These are phyloP conservation scores for Danionella dracula DNA, from an alignment of 2,797 vertebrate genomes.

Conservation along the genomic window DNA sequence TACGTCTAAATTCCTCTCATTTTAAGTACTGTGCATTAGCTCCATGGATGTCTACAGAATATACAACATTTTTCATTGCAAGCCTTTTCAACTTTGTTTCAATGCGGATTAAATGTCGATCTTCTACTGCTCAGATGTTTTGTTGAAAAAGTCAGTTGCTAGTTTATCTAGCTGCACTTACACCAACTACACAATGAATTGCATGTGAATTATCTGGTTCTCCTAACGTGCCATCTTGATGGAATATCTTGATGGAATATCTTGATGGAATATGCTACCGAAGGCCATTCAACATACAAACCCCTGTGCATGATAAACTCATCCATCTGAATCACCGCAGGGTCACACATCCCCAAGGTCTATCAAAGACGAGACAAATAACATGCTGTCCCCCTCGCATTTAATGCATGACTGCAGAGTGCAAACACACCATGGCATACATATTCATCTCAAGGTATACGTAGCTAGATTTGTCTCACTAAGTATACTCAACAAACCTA, in stretches of 20 bases:
- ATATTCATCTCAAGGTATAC: neutral
- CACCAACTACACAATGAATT: neutral
- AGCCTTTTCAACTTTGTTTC: neutral
- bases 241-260: too few species aligned
- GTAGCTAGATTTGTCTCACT: neutral
- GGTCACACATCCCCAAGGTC: neutral
- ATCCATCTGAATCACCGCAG: conserved; percentile 2
- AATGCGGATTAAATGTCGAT: neutral
- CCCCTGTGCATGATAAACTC: neutral
- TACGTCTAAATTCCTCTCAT: too few species aligned
- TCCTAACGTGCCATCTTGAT: neutral
- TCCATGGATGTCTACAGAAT: too few species aligned
- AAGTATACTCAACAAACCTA: neutral
- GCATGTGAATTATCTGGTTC: neutral
- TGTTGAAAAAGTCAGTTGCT: too few species aligned
- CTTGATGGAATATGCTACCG: too few species aligned
- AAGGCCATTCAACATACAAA: neutral
- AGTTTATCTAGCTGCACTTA: neutral
- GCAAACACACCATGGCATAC: neutral
- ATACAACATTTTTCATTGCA: neutral
- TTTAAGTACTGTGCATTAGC: too few species aligned
- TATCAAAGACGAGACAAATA: conserved; percentile 10
- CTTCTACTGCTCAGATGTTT: too few species aligned
- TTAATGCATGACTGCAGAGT: neutral
- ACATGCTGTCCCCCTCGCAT: conserved; percentile 5